Conservation (phyloP, 2,113 vertebrate genomes). For the Actenoides hombroni region DNA sequence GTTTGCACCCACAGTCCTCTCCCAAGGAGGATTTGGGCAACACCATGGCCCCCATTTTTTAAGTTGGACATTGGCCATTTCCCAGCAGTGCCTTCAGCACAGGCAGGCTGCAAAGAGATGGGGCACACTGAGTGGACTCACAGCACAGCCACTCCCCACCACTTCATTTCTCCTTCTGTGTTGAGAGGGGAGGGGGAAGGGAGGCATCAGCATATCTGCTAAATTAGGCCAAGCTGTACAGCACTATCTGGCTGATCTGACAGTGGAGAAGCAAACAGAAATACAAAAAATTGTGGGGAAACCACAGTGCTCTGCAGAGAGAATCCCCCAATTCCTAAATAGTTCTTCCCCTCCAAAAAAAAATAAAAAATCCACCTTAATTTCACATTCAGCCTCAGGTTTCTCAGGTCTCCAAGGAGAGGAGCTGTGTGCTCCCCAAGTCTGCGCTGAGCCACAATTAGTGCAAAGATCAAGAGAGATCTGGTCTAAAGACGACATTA, state of each 20-base stretch:
- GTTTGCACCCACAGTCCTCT: background rate
- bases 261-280: background rate
- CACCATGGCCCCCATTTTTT: background rate
- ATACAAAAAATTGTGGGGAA: background rate
- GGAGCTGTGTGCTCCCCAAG: background rate
- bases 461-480: background rate
- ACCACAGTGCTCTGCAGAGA: background rate
- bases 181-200: background rate
- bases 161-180: background rate
- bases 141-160: background rate
- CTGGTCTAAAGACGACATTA: background rate
- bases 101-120: background rate
- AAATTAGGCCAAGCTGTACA: background rate
- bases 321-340: background rate
- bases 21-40: background rate
- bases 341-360: background rate
- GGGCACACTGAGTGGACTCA: rapidly evolving
- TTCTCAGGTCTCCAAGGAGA: background rate
- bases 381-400: background rate
- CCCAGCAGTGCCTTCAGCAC: background rate
- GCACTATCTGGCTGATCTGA: background rate
- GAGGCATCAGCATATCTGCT: background rate
- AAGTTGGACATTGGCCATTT: background rate
- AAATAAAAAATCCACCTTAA: background rate
- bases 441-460: background rate